phyloP scores from a whole-genome alignment of 1,140 invertebrate species.

The Penaeus japonicus region DNA sequence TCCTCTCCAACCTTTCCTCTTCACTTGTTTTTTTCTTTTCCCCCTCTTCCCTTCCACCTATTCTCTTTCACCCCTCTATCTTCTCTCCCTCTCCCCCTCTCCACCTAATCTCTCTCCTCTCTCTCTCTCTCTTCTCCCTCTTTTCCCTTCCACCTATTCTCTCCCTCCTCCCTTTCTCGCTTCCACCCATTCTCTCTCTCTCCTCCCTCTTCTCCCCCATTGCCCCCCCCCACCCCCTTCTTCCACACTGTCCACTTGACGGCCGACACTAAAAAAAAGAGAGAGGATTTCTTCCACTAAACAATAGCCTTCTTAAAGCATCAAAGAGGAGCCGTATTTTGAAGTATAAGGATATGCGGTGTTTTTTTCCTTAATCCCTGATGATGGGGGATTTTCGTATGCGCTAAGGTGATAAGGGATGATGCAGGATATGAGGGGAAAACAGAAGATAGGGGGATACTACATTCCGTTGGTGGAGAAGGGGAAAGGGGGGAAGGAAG shows the following conservation, averaged over 20 bases:
- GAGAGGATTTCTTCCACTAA: neutral
- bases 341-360: too few species aligned
- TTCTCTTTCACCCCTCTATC: neutral
- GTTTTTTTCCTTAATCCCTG: too few species aligned
- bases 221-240: neutral
- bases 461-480: neutral
- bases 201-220: too few species aligned
- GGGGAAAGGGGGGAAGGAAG: neutral
- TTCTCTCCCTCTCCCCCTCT: constrained; percentile 14
- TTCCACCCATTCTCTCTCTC: neutral
- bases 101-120: constrained; percentile 1
- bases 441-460: too few species aligned
- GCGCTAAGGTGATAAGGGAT: too few species aligned
- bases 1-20: too few species aligned
- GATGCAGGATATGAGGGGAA: too few species aligned
- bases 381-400: too few species aligned
- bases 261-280: neutral
- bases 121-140: neutral
- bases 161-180: neutral
- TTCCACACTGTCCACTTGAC: neutral
- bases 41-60: neutral
- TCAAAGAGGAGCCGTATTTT: neutral
- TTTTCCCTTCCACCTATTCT: neutral
- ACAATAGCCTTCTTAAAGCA: neutral
- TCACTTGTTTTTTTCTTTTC: neutral